Conservation (phyloP, 2,113 vertebrate species). For the Upupa epops region DNA sequence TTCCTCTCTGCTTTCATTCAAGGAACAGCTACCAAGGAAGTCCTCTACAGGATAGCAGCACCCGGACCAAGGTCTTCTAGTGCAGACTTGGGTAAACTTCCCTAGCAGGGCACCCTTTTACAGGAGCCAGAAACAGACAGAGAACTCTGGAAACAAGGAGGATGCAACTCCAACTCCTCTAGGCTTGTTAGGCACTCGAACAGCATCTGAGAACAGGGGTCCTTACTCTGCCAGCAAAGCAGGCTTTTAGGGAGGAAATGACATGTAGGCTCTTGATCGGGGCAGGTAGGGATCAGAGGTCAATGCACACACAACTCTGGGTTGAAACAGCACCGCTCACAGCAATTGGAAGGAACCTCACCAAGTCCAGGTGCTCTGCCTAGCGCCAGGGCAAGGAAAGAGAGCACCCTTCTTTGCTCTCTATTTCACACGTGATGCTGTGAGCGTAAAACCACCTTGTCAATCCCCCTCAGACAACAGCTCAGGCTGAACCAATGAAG, state of each 20-base stretch:
- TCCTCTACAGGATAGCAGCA: background rate
- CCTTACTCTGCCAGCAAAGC: background rate
- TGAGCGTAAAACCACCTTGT: background rate
- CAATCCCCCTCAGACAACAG: constrained; percentile 31
- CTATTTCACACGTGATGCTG: background rate
- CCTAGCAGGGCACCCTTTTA: background rate
- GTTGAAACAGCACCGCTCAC: background rate
- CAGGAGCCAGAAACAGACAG: background rate
- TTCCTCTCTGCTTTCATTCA: background rate
- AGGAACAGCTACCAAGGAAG: background rate
- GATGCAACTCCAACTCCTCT: background rate
- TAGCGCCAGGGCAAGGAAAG: background rate
- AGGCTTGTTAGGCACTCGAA: background rate
- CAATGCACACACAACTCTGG: background rate
- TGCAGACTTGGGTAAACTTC: background rate
- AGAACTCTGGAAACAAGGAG: background rate
- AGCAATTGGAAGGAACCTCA: constrained; percentile 21
- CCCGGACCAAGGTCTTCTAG: background rate
- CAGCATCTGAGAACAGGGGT: background rate
- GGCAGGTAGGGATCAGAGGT: background rate
- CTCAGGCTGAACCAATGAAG: constrained; percentile 32
- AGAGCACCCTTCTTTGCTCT: background rate
- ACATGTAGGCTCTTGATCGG: background rate
- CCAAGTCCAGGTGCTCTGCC: background rate
- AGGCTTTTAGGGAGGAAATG: background rate